Percentiles rank a stretch among this genome's conserved stretches.
Evolutionary conservation across 2,113 vertebrate genomes (phyloP).

Genomic region (Morone chrysops): DNA sequence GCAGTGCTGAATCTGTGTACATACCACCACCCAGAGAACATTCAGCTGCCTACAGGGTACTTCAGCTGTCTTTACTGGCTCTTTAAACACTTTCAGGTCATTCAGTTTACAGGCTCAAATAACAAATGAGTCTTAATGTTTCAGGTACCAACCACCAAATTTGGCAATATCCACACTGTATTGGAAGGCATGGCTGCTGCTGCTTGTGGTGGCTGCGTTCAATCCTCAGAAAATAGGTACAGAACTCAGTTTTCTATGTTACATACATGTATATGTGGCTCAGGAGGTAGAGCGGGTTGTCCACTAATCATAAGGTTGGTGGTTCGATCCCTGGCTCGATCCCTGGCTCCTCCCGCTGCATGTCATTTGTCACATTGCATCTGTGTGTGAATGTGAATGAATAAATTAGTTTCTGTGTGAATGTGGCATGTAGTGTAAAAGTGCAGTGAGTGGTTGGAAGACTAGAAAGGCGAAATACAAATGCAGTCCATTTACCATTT

Average conservation of each 20-base stretch:
- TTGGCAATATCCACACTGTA: slow-evolving; percentile 97
- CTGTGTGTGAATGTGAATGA: too few relatives aligned
- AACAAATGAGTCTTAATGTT: slow-evolving; percentile 53
- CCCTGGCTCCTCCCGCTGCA: too few relatives aligned
- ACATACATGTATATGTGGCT: neutral
- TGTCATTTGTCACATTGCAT: too few relatives aligned
- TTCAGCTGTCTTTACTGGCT: slow-evolving; percentile 12
- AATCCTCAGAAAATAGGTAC: slow-evolving; percentile 98
- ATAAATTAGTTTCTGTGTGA: too few relatives aligned
- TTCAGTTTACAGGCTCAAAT: slow-evolving; percentile 19
- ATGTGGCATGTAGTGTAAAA: too few relatives aligned
- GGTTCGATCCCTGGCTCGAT: too few relatives aligned
- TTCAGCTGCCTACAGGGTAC: slow-evolving; percentile 96
- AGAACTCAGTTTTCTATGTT: slow-evolving; percentile 2
- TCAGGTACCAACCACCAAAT: slow-evolving; percentile 95
- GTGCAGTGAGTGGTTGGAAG: too few relatives aligned
- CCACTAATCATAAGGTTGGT: too few relatives aligned
- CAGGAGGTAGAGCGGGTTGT: too few relatives aligned
- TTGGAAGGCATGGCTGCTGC: slow-evolving; percentile 97
- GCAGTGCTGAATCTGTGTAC: slow-evolving; percentile 97
- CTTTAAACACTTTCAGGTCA: slow-evolving; percentile 7
- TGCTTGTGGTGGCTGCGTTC: slow-evolving; percentile 96
- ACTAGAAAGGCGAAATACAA: too few relatives aligned
- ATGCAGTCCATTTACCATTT: too few relatives aligned
- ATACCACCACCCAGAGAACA: slow-evolving; percentile 98